phyloP scores from a whole-genome alignment of 2,113 vertebrate species.

The Laticauda laticaudata region DNA sequence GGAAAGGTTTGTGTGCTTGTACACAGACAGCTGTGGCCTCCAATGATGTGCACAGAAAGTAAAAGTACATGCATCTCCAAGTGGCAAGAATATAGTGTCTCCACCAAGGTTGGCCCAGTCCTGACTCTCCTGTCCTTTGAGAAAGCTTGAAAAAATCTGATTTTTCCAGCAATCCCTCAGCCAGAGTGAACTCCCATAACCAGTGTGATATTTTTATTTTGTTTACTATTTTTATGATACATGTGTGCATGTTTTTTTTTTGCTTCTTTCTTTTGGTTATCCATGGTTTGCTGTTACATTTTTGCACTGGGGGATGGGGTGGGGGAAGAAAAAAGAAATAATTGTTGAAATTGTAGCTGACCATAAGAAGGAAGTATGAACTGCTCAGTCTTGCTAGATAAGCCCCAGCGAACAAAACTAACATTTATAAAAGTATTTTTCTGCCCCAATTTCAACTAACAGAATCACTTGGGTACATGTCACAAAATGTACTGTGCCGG shows the following conservation, averaged over 20 bases:
- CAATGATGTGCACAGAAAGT: background rate
- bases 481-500: background rate
- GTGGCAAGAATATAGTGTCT: background rate
- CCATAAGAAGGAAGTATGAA: background rate
- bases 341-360: background rate
- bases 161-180: background rate
- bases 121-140: background rate
- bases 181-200: background rate
- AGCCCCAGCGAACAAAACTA: background rate
- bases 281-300: background rate
- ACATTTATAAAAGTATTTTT: background rate
- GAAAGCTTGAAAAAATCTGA: background rate
- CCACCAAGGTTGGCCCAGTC: background rate
- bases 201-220: background rate
- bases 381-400: background rate
- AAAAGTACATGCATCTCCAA: background rate
- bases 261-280: background rate
- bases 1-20: background rate
- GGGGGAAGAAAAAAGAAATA: background rate
- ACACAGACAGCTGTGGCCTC: background rate
- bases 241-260: background rate
- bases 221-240: background rate
- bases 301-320: background rate
- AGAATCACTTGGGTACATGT: background rate
- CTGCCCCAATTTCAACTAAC: background rate